Base-by-base conservation (phyloP, 2,888 invertebrate species). In the Sinhomidia bicolor region DNA sequence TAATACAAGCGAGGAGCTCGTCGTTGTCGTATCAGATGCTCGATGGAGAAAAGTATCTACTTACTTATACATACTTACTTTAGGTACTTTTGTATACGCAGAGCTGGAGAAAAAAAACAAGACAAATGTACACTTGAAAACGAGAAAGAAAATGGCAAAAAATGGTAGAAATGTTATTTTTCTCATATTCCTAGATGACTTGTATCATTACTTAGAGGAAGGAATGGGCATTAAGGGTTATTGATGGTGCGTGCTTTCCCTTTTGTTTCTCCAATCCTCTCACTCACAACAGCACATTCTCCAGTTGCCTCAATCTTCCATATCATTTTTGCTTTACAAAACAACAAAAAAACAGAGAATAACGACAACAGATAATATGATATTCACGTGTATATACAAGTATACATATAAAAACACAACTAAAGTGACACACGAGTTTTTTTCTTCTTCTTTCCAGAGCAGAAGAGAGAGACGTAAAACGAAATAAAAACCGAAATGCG, bases 111-210 rank as follows among this genome's bases (percentile, higher is more conserved):
- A 41, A 10, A 68, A 26, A 10, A 62, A 62, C 29, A 71, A 71
- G 83, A 57, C 44, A 74, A 74, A 74, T 84, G 74, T 44, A 74
- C 41, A 57, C 41, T 84, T 74, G 74, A 84, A 60, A 74, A 44
- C 20, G 44, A 71, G 44, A 80, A 74, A 85, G 47, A 62, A 51
- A 85, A 85, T 62, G 85, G 76, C 51, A 85, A 78, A 71, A 74
- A 78, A 84, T 12, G n/a, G 62, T 5, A 85, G 85, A 78, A 85
- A 85, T 85, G 85, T 65, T 85, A 78, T 85, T 79, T 85, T 85
- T 78, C 79, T 54, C 85, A 85, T 85, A 85, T 79, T 79, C 85
- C 85, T 79, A 79, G 85, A 85, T 85, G 85, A 79, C 85, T 85
- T 62, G 78, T 78, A 79, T 85, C 85, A 85, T 85, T 85, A 85